Evolutionary conservation across 2,797 vertebrate species (phyloP), one percentile per base, ranked within the genome.

Genomic region (Novumbra hubbsi): DNA sequence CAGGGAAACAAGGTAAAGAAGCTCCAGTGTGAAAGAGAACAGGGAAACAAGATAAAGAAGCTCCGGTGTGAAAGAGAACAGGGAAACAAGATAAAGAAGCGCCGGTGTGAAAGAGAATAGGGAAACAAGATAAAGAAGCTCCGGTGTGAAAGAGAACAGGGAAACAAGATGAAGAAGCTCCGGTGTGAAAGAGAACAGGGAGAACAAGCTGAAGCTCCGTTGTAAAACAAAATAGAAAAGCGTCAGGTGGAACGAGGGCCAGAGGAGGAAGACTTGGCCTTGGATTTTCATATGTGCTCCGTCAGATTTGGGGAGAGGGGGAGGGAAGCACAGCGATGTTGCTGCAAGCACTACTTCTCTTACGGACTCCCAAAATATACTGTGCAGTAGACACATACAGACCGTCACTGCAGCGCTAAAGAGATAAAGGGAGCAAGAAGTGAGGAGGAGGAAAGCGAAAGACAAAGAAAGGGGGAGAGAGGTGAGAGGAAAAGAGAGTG

Each of bases 291-390:
- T 45, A 76, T 78, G 74, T 68, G 73, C 79, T 83, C 68, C 67
- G 76, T 83, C 81, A 71, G 79, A 80, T 77, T 63, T 62, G 1
- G 32, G 41, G 48, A 24, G 69, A 34, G 55, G 57, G 41, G 49
- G 73, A 24, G 41, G 30, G 2, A 0, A 55, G 73, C 77, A 70
- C 48, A 76, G 60, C 63, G 64, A 75, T 66, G 73, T 74, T 79
- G 80, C 49, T 50, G 70, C 45, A 49, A 80, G 78, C 73, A 71
- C 62, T 81, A 78, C 15, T 80, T 80, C 72, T 32, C 4, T 49
- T 27, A 12, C 15, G 24, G 27, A 63, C 14, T 30, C 27, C 2
- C 21, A 57, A 57, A n/a, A 57, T 24, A 57, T 34, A 34, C 32
- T 34, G 32, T 34, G 16, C 50, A 55, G 50, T n/a, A n/a, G 50